Conservation (phyloP, 2,797 vertebrate genomes). For the Lepilemur ruficaudatus region DNA sequence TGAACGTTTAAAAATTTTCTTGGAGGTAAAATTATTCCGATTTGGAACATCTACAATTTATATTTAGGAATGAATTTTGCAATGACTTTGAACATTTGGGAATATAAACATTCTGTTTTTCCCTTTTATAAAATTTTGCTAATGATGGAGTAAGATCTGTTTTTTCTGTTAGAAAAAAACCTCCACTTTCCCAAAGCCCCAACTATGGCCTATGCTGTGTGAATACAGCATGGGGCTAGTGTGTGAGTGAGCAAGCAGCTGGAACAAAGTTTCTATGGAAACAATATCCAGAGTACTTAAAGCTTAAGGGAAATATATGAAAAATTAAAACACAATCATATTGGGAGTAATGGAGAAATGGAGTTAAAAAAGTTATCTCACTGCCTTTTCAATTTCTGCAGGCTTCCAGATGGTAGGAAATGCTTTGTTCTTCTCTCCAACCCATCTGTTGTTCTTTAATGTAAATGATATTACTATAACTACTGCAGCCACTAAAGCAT, state of each 20-base stretch:
- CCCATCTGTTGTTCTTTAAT: constrained; percentile 68
- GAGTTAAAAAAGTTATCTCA: constrained; percentile 52
- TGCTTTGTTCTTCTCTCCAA: constrained; percentile 74
- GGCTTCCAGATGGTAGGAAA: constrained; percentile 65
- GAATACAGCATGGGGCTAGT: not conserved
- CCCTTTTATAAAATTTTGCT: not conserved
- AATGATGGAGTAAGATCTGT: not conserved
- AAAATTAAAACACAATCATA: constrained; percentile 44
- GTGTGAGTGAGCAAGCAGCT: not conserved
- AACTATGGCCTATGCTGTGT: not conserved
- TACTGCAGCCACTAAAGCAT: constrained; percentile 66
- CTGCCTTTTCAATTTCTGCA: constrained; percentile 33
- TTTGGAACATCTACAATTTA: not conserved
- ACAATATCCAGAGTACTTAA: not conserved
- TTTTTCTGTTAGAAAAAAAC: not conserved
- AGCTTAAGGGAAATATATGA: constrained; percentile 5
- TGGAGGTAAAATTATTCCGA: not conserved
- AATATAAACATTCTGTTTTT: not conserved
- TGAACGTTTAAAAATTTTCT: not conserved
- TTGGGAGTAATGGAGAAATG: not conserved
- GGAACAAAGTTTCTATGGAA: not conserved
- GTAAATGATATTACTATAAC: constrained; percentile 73
- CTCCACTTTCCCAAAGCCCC: not conserved
- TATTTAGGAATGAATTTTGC: constrained; percentile 3
- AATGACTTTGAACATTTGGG: not conserved